These are phyloP conservation scores for Drosophila pallidifrons DNA, from an alignment of 1,140 invertebrate genomes.

Conservation along the genomic window DNA sequence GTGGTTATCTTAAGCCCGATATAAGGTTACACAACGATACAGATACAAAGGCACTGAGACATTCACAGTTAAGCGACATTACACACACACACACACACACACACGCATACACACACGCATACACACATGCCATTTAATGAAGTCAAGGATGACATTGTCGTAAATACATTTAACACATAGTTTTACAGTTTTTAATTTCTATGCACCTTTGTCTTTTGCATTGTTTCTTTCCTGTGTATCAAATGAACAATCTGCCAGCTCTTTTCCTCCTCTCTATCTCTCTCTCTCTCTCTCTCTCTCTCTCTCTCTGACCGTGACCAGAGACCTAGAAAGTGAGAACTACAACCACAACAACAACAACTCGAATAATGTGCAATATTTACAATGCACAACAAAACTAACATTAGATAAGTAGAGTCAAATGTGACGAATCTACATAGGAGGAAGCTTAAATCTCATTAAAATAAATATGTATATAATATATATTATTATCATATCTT, in stretches of 20 bases:
- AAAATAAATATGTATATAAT: too few relatives aligned
- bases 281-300: conserved; percentile 26
- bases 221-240: conserved; percentile 46
- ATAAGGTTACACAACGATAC: conserved; percentile 41
- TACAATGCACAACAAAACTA: not conserved
- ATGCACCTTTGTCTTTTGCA: conserved; percentile 47
- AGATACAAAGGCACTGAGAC: conserved; percentile 20
- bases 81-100: conserved; percentile 31
- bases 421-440: too few relatives aligned
- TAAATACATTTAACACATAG: conserved; percentile 47
- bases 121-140: conserved; percentile 59
- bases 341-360: conserved; percentile 20
- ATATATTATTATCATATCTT: too few relatives aligned
- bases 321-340: conserved; percentile 70
- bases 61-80: conserved; percentile 12
- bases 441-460: too few relatives aligned
- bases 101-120: not conserved
- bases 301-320: conserved; percentile 74
- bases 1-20: conserved; percentile 43
- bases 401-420: too few relatives aligned
- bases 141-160: conserved; percentile 81
- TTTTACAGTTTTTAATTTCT: conserved; percentile 76
- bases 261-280: conserved; percentile 1
- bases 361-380: conserved; percentile 13
- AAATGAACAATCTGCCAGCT: conserved; percentile 32